These are phyloP conservation scores for Colletes gigas DNA, from an alignment of 1,140 invertebrate genomes.

Conservation along the genomic window DNA sequence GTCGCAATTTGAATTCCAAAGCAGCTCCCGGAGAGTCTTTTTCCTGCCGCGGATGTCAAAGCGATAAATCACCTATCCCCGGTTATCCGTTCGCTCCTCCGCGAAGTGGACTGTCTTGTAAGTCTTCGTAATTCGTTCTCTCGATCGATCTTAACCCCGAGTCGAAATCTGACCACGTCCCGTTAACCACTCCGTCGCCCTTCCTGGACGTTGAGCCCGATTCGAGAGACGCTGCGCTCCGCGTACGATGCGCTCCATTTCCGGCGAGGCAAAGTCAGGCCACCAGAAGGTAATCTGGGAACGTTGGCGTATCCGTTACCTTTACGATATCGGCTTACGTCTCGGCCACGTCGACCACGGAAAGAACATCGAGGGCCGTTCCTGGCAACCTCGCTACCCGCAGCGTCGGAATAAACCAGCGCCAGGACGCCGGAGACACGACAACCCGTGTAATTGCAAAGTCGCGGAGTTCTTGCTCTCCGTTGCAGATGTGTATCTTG, in stretches of 20 bases:
- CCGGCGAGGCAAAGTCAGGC: not conserved
- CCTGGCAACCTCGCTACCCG: not conserved
- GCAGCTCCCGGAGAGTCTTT: constrained; percentile 12
- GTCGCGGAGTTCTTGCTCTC: not conserved
- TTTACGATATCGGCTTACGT: constrained; percentile 18
- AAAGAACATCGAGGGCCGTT: not conserved
- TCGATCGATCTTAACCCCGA: constrained; percentile 2
- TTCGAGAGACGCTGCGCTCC: constrained; percentile 5
- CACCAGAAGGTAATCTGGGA: not conserved
- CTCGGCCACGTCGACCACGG: not conserved
- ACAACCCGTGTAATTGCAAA: not conserved
- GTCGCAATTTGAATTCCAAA: constrained; percentile 46
- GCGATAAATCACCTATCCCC: constrained; percentile 34
- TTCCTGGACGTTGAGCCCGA: too few species aligned
- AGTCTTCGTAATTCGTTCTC: not conserved
- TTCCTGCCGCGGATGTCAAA: constrained; percentile 3
- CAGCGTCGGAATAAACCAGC: not conserved
- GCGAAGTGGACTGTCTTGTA: not conserved
- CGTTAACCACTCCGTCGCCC: too few species aligned
- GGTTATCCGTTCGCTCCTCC: constrained; percentile 8
- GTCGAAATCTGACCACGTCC: too few species aligned
- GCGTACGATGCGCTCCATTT: not conserved
- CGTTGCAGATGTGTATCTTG: not conserved
- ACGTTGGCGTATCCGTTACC: constrained; percentile 30
- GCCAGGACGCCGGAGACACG: too few species aligned